Conservation (phyloP, 2,113 vertebrate species). For the Polypterus senegalus region DNA sequence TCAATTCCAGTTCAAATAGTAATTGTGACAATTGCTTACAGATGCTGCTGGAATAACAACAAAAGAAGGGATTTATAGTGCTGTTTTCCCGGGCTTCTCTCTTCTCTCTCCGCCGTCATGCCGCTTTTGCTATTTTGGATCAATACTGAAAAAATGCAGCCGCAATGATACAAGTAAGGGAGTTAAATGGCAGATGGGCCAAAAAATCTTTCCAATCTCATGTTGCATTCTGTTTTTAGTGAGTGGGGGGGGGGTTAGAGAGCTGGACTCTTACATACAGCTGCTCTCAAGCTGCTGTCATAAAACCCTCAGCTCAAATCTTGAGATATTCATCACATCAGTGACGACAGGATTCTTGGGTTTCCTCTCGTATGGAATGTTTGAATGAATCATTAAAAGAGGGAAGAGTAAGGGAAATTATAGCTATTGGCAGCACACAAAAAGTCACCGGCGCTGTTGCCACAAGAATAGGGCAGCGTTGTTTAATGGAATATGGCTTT, state of each 20-base stretch:
- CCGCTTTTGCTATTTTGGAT: constrained; percentile 40
- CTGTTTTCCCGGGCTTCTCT: constrained; percentile 48
- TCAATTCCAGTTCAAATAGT: constrained; percentile 62
- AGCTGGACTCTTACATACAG: constrained; percentile 31
- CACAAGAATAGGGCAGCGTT: not conserved
- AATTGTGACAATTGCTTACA: constrained; percentile 73
- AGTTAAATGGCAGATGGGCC: constrained; percentile 51
- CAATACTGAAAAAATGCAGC: constrained; percentile 40
- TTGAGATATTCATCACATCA: not conserved
- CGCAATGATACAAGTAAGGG: constrained; percentile 46
- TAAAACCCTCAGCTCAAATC: constrained; percentile 31
- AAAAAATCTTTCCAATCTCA: constrained; percentile 51
- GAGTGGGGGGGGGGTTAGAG: constrained; percentile 9
- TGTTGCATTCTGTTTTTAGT: constrained; percentile 52
- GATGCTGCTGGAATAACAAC: constrained; percentile 70
- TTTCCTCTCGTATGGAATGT: not conserved
- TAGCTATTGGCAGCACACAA: not conserved
- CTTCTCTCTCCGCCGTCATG: constrained; percentile 19
- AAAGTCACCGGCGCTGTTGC: not conserved
- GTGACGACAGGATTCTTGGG: constrained; percentile 2
- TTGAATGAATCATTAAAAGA: not conserved
- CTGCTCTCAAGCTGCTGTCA: constrained; percentile 60
- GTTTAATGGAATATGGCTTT: not conserved
- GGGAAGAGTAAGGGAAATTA: not conserved
- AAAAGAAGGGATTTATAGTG: constrained; percentile 54